A percentile compares a stretch with the other conserved stretches of the same genome.
phyloP scores from a whole-genome alignment of 2,888 invertebrate species.

The Brachypalpus laphriformis region DNA sequence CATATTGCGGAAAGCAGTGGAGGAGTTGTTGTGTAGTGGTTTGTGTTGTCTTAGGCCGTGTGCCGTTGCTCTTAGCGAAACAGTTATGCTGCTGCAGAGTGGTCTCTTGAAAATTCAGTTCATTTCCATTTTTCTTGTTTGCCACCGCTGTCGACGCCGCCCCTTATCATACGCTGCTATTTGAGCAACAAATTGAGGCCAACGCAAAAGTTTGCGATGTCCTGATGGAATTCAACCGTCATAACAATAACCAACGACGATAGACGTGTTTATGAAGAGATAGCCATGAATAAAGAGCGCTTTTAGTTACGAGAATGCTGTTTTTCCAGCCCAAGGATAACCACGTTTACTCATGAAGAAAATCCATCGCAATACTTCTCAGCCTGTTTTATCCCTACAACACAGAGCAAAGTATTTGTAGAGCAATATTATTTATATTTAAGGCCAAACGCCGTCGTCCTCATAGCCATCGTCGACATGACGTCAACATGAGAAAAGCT shows the following conservation, averaged over 20 bases:
- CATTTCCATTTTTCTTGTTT: constrained; percentile 30
- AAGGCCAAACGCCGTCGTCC: constrained; percentile 60
- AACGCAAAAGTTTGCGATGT: constrained; percentile 25
- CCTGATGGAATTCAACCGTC: constrained; percentile 54
- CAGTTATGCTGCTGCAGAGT: constrained; percentile 49
- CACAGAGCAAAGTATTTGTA: constrained; percentile 35
- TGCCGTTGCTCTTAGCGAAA: constrained; percentile 65
- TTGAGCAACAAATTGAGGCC: constrained; percentile 69
- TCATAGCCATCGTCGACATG: constrained; percentile 60
- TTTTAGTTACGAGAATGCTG: constrained; percentile 10
- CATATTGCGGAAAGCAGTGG: constrained; percentile 56
- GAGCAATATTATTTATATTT: constrained; percentile 60
- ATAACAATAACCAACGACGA: constrained; percentile 60
- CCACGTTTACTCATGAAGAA: constrained; percentile 40
- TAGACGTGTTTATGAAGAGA: constrained; percentile 53
- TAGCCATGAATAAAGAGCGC: constrained; percentile 32
- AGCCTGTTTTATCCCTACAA: constrained; percentile 25
- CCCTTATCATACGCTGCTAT: constrained; percentile 24
- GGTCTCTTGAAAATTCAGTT: constrained; percentile 57
- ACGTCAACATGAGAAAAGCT: constrained; percentile 70
- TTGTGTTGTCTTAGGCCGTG: constrained; percentile 23
- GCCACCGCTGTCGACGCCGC: constrained; percentile 3
- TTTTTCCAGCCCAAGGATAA: constrained; percentile 59
- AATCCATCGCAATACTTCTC: constrained; percentile 55
- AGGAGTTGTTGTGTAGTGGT: constrained; percentile 16